Conservation (phyloP, 2,888 invertebrate species). For the Anticlea derivata region DNA sequence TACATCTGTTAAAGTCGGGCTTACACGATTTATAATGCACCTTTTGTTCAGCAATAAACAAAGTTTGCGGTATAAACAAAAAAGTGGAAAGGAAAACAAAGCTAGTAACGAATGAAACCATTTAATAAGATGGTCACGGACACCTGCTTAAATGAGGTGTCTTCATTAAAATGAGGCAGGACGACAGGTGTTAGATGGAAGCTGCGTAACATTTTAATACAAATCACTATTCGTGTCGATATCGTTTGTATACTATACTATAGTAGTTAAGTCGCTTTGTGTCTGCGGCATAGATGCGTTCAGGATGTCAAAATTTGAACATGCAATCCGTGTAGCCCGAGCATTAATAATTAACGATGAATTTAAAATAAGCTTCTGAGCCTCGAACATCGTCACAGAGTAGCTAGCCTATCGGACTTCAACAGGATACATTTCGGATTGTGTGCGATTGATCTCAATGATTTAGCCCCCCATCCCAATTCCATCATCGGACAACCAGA, state of each 20-base stretch:
- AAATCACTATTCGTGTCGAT: conserved; percentile 39
- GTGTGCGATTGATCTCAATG: no score
- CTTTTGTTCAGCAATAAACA: conserved; percentile 70
- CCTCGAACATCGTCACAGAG: no score
- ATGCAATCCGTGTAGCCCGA: no score
- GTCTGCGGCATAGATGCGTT: no score
- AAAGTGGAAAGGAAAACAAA: conserved; percentile 77
- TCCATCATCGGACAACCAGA: no score
- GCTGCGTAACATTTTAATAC: conserved; percentile 44
- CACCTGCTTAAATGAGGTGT: conserved; percentile 78
- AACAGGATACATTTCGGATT: no score
- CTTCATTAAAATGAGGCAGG: conserved; percentile 77
- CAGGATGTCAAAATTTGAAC: no score
- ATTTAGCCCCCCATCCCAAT: no score
- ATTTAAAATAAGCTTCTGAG: no score
- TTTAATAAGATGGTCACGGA: conserved; percentile 64
- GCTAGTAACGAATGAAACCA: conserved; percentile 80
- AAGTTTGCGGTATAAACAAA: conserved; percentile 61
- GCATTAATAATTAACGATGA: no score
- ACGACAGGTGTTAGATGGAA: conserved; percentile 72
- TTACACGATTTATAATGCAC: conserved; percentile 77
- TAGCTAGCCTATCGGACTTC: no score
- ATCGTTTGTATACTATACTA: conserved; percentile 37
- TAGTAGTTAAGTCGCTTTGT: conserved; percentile 3
- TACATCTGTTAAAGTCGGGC: conserved; percentile 76